phyloP scores from a whole-genome alignment of 2,797 vertebrate species.

The Eutrigla gurnardus region DNA sequence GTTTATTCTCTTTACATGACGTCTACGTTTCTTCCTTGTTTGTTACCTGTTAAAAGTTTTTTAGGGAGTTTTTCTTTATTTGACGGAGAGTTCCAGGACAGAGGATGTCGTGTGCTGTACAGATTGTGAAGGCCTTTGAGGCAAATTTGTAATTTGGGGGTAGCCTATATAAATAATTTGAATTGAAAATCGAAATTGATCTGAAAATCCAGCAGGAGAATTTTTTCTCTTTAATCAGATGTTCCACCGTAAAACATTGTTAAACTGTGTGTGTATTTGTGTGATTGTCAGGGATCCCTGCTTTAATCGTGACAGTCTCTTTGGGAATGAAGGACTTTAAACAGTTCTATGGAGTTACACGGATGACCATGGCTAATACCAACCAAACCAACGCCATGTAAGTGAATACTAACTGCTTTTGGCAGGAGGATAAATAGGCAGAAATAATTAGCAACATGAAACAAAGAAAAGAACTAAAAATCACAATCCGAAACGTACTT shows the following conservation, averaged over 20 bases:
- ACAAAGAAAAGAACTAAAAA: background rate
- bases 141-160: too few species aligned
- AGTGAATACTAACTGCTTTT: slow-evolving; percentile 27
- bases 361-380: slow-evolving; percentile 36
- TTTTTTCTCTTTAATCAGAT: background rate
- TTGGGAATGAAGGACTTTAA: slow-evolving; percentile 49
- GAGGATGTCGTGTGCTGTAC: too few species aligned
- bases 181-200: too few species aligned
- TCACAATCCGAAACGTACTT: background rate
- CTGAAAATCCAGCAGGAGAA: background rate
- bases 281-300: slow-evolving; percentile 73
- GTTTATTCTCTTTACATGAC: too few species aligned
- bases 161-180: too few species aligned
- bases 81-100: too few species aligned
- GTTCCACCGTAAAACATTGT: background rate
- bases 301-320: slow-evolving; percentile 62
- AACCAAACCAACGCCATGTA: slow-evolving; percentile 68
- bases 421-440: background rate
- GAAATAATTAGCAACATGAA: background rate
- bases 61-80: too few species aligned
- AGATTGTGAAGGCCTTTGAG: too few species aligned
- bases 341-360: slow-evolving; percentile 69
- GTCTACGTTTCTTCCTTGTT: too few species aligned
- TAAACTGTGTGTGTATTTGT: slow-evolving; percentile 3
- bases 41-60: too few species aligned